phyloP scores from a whole-genome alignment of 2,888 invertebrate species.

The Thecophora atra region DNA sequence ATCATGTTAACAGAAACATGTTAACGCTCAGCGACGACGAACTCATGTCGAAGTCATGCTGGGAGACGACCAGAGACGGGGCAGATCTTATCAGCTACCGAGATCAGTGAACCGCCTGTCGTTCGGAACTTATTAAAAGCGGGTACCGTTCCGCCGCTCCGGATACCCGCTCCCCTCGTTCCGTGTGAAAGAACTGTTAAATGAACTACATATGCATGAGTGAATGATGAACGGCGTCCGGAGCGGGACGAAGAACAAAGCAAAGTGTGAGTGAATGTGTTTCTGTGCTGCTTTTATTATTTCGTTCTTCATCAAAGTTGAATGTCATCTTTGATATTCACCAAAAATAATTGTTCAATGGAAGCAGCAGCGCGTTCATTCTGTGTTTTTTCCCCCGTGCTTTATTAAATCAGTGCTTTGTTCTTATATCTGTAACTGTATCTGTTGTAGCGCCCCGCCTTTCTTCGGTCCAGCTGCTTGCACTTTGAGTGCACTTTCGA shows the following conservation, averaged over 20 bases:
- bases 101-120: conserved; percentile 11
- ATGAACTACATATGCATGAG: background rate
- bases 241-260: no score
- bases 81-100: background rate
- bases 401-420: no score
- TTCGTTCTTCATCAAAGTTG: background rate
- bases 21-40: background rate
- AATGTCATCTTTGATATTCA: conserved; percentile 3
- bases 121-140: background rate
- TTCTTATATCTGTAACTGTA: no score
- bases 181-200: background rate
- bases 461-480: no score
- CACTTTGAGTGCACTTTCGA: no score
- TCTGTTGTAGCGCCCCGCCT: no score
- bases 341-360: background rate
- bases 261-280: background rate
- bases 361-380: no score
- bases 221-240: background rate
- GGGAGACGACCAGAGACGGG: background rate
- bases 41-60: background rate
- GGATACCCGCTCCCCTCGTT: no score
- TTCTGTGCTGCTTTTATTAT: background rate
- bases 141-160: no score
- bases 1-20: background rate
- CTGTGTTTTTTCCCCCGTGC: no score